A percentile compares a stretch with the other conserved stretches of the same genome.
Conservation (phyloP, 1,140 invertebrate species). For the Anastrepha obliqua region DNA sequence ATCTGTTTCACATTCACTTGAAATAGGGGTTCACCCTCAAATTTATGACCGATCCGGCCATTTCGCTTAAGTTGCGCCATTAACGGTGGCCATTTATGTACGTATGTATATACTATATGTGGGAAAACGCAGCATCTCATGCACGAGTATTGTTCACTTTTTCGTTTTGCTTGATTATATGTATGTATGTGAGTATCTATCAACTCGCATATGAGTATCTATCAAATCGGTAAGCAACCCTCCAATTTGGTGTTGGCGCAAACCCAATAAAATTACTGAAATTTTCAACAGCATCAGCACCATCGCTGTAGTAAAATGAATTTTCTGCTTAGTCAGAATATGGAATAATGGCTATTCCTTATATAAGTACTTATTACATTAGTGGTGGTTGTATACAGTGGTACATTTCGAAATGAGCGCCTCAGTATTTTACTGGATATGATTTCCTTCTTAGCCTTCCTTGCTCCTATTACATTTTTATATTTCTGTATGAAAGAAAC, state of each 20-base stretch:
- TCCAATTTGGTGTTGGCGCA: not conserved
- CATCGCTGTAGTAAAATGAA: not conserved
- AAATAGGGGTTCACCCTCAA: not conserved
- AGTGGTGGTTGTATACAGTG: not conserved
- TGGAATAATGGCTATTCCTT: not conserved
- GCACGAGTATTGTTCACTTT: not conserved
- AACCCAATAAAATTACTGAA: not conserved
- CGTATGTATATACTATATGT: no score
- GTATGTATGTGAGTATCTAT: not conserved
- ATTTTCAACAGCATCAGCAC: not conserved
- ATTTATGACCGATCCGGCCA: not conserved
- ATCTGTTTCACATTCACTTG: not conserved
- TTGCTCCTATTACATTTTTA: not conserved
- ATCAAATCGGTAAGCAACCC: not conserved
- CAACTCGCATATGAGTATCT: not conserved
- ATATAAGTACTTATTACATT: not conserved
- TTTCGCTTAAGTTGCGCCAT: not conserved
- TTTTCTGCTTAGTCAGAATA: slow-evolving; percentile 1
- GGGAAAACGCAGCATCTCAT: not conserved
- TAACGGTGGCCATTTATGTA: not conserved
- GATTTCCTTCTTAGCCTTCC: not conserved
- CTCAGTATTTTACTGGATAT: no score
- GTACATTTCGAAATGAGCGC: not conserved
- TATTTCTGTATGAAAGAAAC: not conserved
- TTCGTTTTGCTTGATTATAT: not conserved